Evolutionary conservation across 2,113 vertebrate species (phyloP), one percentile per base, ranked within the genome.

Genomic region (Semnornis frantzii): DNA sequence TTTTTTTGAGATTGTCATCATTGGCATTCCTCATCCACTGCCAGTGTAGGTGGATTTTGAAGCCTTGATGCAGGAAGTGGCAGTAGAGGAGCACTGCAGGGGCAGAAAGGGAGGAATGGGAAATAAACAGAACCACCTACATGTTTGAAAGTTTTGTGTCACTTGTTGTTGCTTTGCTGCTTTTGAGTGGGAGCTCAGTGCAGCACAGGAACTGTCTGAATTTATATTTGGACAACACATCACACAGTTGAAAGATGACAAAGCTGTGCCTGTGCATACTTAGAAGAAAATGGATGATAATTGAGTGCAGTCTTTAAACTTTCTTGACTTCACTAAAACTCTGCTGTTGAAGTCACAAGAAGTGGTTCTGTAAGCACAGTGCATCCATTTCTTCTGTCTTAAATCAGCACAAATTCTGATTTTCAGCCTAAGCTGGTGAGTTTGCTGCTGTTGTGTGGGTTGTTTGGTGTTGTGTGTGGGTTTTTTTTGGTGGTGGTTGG

Each of bases 121-220:
- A 23, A 82, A 82, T 73, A 79, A 94, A 74, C 68, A 94, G 81
- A 89, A 90, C 81, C 24, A 2, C 89, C 77, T 74, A 85, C 81
- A 0, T 20, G 39, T 92, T 92, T 92, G 63, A 34, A 89, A 86
- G 78, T 63, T 66, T 12, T 72, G 9, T 89, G 34, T 76, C 8
- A 3, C 39, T 86, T 83, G 60, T 4, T 93, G 78, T 84, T 87
- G 44, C 83, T 55, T 84, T 6, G 2, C 46, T 69, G 60, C 55
- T 84, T 89, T 79, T 93, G 80, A 76, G 86, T 96, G 92, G 86
- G 93, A 95, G 66, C 33, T 92, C 46, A 70, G 89, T 90, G 65
- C 58, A 69, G 86, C 73, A n/a, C 28, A 91, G 82, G 33, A 91
- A 69, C 55, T 73, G 23, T 83, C 62, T 90, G 76, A 52, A 33